Base-by-base conservation (phyloP, 2,888 invertebrate genomes). In the Drosophila pseudotakahashii region DNA sequence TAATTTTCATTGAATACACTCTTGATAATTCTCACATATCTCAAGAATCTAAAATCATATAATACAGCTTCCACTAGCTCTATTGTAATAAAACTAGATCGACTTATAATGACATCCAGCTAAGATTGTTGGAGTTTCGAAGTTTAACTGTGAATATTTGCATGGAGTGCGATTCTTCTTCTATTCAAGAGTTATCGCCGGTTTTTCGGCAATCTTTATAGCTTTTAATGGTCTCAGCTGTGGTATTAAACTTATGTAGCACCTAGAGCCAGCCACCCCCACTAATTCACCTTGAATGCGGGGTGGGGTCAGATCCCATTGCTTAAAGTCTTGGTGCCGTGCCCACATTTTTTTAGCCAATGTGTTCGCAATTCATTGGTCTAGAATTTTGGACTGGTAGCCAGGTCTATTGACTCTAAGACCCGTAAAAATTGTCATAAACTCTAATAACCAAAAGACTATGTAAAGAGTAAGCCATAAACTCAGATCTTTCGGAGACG, bases 371-470 rank as follows among this genome's bases (percentile, higher is more conserved):
- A 16, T 2, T 19, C 32, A 52, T 64, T 64, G 64, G 64, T 66
- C 64, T 45, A 52, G 37, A 10, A 36, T 23, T 30, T 45, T 37
- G 19, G 32, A 6, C 23, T 54, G 54, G 68, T 41, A 66, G 66
- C 64, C 19, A n/a, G 19, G 16, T 19, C 14, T 34, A 23, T 45
- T 13, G 11, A 7, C 23, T 9, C 2, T 14, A 50, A 23, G 9
- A 11, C 37, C 63, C 34, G 14, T 36, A 14, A 23, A 42, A n/a
- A 6, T 37, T 36, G 19, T 16, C 37, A 54, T 66, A 66, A 67
- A 67, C n/a, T 10, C 13, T 23, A 26, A 66, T 37, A 14, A 23
- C 32, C 13, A 45, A 14, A 45, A 39, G 37, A 42, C 32, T 26
- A 2, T 2, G 45, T 19, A 52, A 52, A 66, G 16, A 66, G 0